Evolutionary conservation across 2,113 vertebrate species (phyloP), one percentile per base, ranked within the genome.

Genomic region (Anoura caudifer): DNA sequence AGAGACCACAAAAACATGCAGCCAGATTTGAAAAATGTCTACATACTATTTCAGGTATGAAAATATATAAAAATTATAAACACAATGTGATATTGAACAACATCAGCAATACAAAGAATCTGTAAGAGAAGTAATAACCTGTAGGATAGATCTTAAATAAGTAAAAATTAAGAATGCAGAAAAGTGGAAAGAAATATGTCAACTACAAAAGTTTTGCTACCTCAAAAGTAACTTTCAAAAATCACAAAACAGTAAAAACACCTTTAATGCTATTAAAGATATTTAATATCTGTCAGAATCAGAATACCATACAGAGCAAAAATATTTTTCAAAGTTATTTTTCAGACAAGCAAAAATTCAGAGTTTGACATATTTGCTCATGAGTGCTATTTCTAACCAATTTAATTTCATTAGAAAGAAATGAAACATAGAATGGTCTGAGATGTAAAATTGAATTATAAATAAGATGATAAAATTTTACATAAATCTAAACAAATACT

Each of bases 1-100:
- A 59, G 4, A 90, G 4, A 24, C 1, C 26, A 86, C n/a, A 84
- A 96, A 80, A 84, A 56, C 65, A 16, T 77, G 56, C 38, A 72
- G 12, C 16, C 13, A 33, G 4, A 80, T 63, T 90, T 69, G 45
- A 96, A 95, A 96, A 41, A 26, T 52, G 15, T 38, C 36, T 52
- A 9, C 31, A 52, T 59, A 50, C n/a, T 47, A 90, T 31, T 72
- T 91, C 3, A 77, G 43, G 36, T 50, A 69, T 90, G 61, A 94
- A 95, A 89, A 85, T 50, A 65, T n/a, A 33, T 31, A 63, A 81
- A 87, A 95, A 84, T 75, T 50, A 61, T 24, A 75, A 92, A 80
- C 2, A 79, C 10, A 69, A 2, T 36, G n/a, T 61, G 14, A 72
- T 61, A 73, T 65, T 93, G 19, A 91, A 50, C 5, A 87, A 19